A percentile compares a stretch with the other conserved stretches of the same genome.
These are phyloP conservation scores for Apostichopus parvimensis DNA, from an alignment of 35 echinoderm and acorn worm genomes.

Conservation along the genomic window DNA sequence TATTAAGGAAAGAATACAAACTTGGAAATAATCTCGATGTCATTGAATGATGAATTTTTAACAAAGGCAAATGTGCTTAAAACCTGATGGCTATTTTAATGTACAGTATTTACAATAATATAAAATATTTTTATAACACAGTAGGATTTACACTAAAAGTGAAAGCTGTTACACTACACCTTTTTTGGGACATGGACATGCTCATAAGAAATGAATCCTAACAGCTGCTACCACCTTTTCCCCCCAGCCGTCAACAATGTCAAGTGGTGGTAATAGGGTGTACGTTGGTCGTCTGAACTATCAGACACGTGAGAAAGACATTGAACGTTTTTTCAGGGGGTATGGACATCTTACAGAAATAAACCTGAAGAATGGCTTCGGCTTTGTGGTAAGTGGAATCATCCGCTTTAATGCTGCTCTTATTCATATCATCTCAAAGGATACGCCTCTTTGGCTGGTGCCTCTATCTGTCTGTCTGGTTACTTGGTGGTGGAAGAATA, in stretches of 20 bases:
- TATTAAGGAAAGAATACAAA: no score
- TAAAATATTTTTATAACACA: no score
- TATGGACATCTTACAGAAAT: conserved; percentile 64
- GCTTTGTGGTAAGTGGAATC: conserved; percentile 71
- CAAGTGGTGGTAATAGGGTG: conserved; percentile 59
- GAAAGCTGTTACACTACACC: no score
- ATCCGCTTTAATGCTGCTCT: conserved; percentile 40
- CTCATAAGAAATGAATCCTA: background rate
- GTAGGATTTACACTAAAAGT: no score
- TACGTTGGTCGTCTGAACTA: conserved; percentile 71
- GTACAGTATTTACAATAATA: no score
- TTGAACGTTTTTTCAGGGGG: conserved; percentile 69
- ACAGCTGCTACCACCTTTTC: conserved; percentile 15
- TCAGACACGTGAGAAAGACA: conserved; percentile 72
- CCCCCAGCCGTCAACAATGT: conserved; percentile 61
- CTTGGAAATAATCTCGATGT: no score
- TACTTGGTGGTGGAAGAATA: conserved; percentile 1
- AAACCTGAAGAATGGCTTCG: conserved; percentile 78
- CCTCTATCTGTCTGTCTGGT: background rate
- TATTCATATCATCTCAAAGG: conserved; percentile 41
- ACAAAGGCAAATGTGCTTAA: no score
- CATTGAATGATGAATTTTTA: no score
- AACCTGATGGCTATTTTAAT: no score
- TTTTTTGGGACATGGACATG: no score
- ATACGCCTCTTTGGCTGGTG: background rate